A percentile compares a stretch with the other conserved stretches of the same genome.
These are phyloP conservation scores for Lepilemur ruficaudatus DNA, from an alignment of 2,797 vertebrate species.

Conservation along the genomic window DNA sequence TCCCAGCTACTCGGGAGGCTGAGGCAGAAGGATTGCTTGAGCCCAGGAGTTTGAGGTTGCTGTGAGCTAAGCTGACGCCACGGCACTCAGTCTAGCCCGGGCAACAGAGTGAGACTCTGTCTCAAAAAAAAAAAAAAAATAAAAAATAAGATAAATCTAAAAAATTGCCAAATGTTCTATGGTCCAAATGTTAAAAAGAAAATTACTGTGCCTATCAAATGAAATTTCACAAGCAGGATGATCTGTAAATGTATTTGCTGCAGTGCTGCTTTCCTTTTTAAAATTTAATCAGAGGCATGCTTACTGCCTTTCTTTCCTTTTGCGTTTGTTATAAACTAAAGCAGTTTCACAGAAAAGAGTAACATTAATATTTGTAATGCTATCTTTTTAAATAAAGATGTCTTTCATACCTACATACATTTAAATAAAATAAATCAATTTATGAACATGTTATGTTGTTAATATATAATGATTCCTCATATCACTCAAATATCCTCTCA, in stretches of 20 bases:
- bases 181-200: neutral
- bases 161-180: neutral
- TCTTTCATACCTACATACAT: neutral
- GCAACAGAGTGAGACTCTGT: no score
- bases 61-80: no score
- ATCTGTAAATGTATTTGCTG: neutral
- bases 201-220: neutral
- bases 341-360: neutral
- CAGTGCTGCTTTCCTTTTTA: neutral
- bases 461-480: neutral
- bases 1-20: no score
- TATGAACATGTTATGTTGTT: neutral
- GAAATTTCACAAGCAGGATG: neutral
- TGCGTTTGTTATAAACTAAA: conserved; percentile 2
- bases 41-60: no score
- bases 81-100: no score
- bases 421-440: neutral
- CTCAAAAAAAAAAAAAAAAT: no score
- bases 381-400: neutral
- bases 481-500: neutral
- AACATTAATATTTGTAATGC: neutral
- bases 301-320: conserved; percentile 4
- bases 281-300: neutral
- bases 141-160: neutral
- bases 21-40: no score